Evolutionary conservation across 64 coral and sea anemone genomes (phyloP).

Genomic region (Stichodactyla mertensii): DNA sequence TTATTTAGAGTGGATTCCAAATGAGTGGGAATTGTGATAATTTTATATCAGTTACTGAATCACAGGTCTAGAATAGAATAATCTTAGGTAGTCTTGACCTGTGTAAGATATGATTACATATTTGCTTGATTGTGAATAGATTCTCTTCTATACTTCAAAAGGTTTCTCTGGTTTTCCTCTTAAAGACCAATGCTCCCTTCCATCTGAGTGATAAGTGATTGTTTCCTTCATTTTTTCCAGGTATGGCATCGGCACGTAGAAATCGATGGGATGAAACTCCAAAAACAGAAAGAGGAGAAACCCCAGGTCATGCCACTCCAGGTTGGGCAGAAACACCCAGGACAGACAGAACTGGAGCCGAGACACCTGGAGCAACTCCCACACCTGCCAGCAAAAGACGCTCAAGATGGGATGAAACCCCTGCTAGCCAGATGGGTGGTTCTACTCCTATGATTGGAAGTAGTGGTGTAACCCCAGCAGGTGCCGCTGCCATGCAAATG

Average conservation of each 20-base stretch:
- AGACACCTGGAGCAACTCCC: conserved; percentile 94
- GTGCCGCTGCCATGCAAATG: conserved; percentile 95
- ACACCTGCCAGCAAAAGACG: conserved; percentile 95
- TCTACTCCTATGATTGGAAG: conserved; percentile 90
- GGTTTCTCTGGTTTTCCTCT: too few species aligned
- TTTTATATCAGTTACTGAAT: too few species aligned
- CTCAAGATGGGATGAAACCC: conserved; percentile 98
- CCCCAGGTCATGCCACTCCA: conserved; percentile 90
- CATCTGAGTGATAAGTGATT: too few species aligned
- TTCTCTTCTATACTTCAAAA: too few species aligned
- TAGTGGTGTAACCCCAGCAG: conserved; percentile 88
- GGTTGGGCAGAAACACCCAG: conserved; percentile 98
- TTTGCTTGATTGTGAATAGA: too few species aligned
- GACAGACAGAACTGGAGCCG: conserved; percentile 87
- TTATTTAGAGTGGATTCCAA: too few species aligned
- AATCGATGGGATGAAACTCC: conserved; percentile 99
- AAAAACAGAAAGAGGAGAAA: conserved; percentile 95
- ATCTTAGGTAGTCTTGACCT: too few species aligned
- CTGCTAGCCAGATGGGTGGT: conserved; percentile 87
- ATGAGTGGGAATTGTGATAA: too few species aligned
- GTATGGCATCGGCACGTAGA: conserved; percentile 71
- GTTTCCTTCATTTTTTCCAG: conserved; percentile 11
- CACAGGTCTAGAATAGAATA: too few species aligned
- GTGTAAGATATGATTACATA: too few species aligned
- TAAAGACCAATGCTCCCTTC: too few species aligned